These are phyloP conservation scores for Tangara arthus DNA, from an alignment of 2,797 vertebrate species.

Conservation along the genomic window DNA sequence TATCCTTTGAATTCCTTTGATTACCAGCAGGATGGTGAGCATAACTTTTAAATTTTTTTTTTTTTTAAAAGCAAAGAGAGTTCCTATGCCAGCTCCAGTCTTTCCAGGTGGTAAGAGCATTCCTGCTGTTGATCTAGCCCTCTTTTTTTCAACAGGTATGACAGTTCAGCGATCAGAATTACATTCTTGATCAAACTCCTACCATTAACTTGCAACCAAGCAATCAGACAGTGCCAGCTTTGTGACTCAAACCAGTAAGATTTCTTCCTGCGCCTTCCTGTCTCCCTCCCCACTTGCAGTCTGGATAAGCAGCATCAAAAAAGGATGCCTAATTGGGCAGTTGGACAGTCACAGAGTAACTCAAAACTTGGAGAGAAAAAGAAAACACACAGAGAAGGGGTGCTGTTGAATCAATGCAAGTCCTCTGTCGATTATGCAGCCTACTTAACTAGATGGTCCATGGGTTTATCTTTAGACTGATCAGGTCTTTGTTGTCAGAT, in stretches of 20 bases:
- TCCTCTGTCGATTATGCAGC: not conserved
- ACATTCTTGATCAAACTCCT: constrained; percentile 75
- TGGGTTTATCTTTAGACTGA: constrained; percentile 22
- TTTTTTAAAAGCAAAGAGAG: not conserved
- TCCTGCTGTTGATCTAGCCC: constrained; percentile 69
- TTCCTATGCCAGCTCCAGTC: constrained; percentile 28
- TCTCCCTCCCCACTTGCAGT: constrained; percentile 54
- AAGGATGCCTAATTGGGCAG: constrained; percentile 1
- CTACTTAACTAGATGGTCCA: not conserved
- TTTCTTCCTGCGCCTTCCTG: constrained; percentile 65
- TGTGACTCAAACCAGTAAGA: constrained; percentile 75
- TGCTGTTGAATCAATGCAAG: not conserved
- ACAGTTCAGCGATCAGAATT: constrained; percentile 71
- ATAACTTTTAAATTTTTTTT: not conserved
- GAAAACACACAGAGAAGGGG: not conserved
- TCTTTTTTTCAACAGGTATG: constrained; percentile 74
- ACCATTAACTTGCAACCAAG: constrained; percentile 72
- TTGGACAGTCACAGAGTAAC: constrained; percentile 17
- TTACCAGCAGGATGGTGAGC: constrained; percentile 24
- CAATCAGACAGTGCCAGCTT: constrained; percentile 72
- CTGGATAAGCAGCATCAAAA: constrained; percentile 35
- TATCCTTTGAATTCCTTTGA: not conserved
- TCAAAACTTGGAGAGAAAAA: constrained; percentile 1
- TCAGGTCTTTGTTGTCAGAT: constrained; percentile 49
- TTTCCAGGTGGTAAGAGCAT: constrained; percentile 55